Evolutionary conservation across 2,113 vertebrate species (phyloP).

Genomic region (Trichechus manatus): DNA sequence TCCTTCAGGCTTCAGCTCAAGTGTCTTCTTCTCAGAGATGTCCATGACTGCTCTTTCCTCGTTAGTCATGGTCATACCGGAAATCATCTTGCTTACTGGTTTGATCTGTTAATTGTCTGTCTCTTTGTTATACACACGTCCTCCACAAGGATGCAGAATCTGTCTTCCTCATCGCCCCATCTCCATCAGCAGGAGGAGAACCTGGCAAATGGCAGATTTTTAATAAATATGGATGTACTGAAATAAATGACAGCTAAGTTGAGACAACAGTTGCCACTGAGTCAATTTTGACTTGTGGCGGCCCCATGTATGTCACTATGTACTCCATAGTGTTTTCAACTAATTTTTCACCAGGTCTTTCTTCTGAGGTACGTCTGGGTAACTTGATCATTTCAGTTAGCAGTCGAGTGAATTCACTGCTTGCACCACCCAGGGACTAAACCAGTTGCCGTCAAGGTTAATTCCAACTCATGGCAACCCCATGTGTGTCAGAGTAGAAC

Average conservation of each 20-base stretch:
- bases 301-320: background rate
- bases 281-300: background rate
- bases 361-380: background rate
- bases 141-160: background rate
- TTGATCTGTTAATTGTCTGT: no score
- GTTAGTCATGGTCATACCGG: no score
- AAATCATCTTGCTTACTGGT: no score
- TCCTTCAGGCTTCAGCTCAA: no score
- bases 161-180: background rate
- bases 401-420: background rate
- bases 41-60: no score
- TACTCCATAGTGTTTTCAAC: background rate
- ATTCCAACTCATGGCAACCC: background rate
- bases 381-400: background rate
- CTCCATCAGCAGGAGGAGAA: background rate
- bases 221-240: background rate
- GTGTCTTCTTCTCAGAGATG: no score
- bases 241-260: background rate
- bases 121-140: no score
- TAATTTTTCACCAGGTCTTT: background rate
- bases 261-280: background rate
- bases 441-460: background rate
- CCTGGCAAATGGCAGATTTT: background rate
- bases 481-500: background rate
- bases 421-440: background rate